Conservation (phyloP, 2,797 vertebrate species). For the Petrocephalus schoutedeni region DNA sequence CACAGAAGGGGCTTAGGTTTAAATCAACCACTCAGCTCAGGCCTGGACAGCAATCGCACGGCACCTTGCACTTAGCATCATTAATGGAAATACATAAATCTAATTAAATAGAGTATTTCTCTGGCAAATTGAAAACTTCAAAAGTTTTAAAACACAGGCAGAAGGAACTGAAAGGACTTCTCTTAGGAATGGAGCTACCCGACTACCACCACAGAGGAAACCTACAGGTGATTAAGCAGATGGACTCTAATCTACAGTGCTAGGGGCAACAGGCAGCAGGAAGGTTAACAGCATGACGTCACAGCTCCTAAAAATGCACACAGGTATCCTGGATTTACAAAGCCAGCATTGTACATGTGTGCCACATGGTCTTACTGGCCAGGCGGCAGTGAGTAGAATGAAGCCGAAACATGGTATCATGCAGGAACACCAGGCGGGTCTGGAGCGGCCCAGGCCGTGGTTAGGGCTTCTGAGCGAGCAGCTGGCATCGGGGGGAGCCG, state of each 20-base stretch:
- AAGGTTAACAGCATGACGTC: background rate
- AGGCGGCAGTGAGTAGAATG: constrained; percentile 36
- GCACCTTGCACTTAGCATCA: background rate
- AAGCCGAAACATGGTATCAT: constrained; percentile 62
- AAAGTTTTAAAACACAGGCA: background rate
- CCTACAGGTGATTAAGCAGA: background rate
- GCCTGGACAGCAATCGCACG: background rate
- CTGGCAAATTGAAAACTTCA: background rate
- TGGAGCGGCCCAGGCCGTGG: constrained; percentile 7
- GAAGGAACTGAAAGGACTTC: background rate
- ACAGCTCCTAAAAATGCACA: background rate
- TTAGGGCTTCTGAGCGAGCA: background rate
- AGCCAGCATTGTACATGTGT: background rate
- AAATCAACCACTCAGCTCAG: background rate
- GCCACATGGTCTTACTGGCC: background rate
- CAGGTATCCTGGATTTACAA: background rate
- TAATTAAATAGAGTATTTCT: background rate
- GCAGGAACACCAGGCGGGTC: constrained; percentile 57
- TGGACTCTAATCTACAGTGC: background rate
- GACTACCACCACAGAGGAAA: background rate
- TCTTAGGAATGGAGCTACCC: background rate
- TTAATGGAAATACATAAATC: background rate
- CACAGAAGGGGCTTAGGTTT: too few species aligned
- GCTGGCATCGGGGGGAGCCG: constrained; percentile 49
- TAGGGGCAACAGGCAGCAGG: background rate